These are phyloP conservation scores for Siniperca chuatsi DNA, from an alignment of 2,113 vertebrate genomes.

Conservation along the genomic window DNA sequence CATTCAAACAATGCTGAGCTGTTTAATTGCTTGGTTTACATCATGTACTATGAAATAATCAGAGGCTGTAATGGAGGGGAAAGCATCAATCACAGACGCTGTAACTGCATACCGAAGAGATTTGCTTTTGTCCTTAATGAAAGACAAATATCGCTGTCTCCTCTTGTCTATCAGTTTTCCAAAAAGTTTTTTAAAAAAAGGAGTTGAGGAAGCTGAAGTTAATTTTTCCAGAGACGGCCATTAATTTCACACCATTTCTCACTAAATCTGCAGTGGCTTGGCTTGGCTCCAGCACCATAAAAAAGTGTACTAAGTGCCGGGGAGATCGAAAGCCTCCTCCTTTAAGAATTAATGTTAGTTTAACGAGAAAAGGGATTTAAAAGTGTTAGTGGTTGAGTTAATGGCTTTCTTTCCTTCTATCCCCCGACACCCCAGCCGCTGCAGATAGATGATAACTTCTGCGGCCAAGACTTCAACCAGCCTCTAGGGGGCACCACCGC, in stretches of 20 bases:
- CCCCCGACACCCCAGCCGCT: constrained; percentile 85
- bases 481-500: constrained; percentile 94
- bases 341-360: constrained; percentile 68
- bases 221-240: constrained; percentile 26
- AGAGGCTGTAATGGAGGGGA: constrained; percentile 34
- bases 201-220: constrained; percentile 25
- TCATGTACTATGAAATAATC: constrained; percentile 49
- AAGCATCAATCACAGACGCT: constrained; percentile 1
- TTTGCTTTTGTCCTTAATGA: constrained; percentile 19
- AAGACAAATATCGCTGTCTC: neutral
- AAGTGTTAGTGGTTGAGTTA: constrained; percentile 49
- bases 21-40: constrained; percentile 61
- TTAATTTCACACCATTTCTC: constrained; percentile 50
- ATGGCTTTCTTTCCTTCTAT: constrained; percentile 30
- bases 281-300: constrained; percentile 42
- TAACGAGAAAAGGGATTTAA: constrained; percentile 57
- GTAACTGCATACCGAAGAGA: neutral
- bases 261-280: constrained; percentile 44
- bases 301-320: constrained; percentile 40
- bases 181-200: neutral
- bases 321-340: constrained; percentile 51
- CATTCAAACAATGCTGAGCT: constrained; percentile 34
- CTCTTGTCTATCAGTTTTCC: neutral
- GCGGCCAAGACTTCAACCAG: constrained; percentile 99
- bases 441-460: constrained; percentile 98